Conservation (phyloP, 2,797 vertebrate species). For the Vireo griseus region DNA sequence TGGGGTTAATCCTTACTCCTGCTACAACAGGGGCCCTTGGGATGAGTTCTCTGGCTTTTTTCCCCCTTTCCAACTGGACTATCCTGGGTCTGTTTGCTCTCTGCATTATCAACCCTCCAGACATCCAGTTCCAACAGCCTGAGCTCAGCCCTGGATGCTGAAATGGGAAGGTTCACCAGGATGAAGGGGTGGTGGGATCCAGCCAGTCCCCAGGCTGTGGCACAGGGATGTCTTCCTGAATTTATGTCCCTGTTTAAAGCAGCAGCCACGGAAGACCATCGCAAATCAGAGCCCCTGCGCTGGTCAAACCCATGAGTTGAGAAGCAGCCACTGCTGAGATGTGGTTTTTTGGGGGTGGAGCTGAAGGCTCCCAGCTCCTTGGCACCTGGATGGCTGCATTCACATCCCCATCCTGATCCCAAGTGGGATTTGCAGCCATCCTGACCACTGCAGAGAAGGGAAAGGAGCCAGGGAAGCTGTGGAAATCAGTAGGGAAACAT, state of each 20-base stretch:
- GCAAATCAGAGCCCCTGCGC: rapidly evolving
- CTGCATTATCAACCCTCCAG: background rate
- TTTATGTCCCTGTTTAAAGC: background rate
- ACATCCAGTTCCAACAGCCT: background rate
- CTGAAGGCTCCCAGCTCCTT: background rate
- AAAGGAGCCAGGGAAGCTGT: background rate
- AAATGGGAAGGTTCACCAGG: background rate
- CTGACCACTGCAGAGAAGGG: background rate
- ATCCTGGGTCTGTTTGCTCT: background rate
- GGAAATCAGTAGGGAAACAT: background rate
- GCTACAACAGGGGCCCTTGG: rapidly evolving
- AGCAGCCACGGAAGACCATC: background rate
- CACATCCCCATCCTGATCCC: background rate
- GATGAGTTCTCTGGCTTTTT: background rate
- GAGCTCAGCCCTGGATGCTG: background rate
- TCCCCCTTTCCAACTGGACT: background rate
- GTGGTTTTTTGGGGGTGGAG: background rate
- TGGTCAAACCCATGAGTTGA: background rate
- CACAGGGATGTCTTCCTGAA: background rate
- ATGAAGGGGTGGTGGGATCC: background rate
- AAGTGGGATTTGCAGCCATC: background rate
- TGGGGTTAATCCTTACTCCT: background rate
- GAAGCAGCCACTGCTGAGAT: background rate
- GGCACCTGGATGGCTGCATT: rapidly evolving
- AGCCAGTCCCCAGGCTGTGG: background rate